Evolutionary conservation across 1,140 invertebrate genomes (phyloP), one percentile per base, ranked within the genome.

Genomic region (Bombus impatiens): DNA sequence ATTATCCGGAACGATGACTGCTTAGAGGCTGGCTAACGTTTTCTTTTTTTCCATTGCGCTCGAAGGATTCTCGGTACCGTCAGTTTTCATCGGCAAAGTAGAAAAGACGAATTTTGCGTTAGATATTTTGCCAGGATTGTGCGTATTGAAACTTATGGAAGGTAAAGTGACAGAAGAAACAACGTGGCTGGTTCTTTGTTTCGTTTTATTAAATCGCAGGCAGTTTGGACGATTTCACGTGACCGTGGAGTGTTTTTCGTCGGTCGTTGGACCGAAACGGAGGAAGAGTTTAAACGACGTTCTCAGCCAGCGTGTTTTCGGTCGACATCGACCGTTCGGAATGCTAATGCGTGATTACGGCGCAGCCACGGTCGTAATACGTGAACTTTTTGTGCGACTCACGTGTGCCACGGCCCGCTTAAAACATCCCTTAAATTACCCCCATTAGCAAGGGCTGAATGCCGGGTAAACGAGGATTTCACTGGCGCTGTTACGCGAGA

Each of bases 381-480:
- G 92, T 92, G 91, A 93, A 92, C 92, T 94, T 94, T 94, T 94
- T 93, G 91, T 90, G 90, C 90, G 86, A 89, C 91, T 94, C 93
- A 93, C 94, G 92, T 93, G 92, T 92, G 92, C 83, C 89, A 78
- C 59, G 78, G 86, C 86, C 89, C 91, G 94, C 94, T 94, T 94
- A 94, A 95, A 95, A 94, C 94, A 92, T 94, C 94, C 94, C 93
- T 94, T 94, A 94, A 95, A 95, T 95, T 94, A 95, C 94, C 94
- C 90, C 93, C 90, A 95, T 94, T 94, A 94, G 93, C 92, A 92
- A 92, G 92, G 93, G 91, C 93, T 93, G 93, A 94, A 94, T 93
- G 84, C 91, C 90, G 89, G 90, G 90, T 93, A 92, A 94, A 93
- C 93, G 93, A 93, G 93, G 91, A 94, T 94, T 93, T 93, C 92